Conservation (phyloP, 1,140 invertebrate species). For the Rhopalosiphum maidis region DNA sequence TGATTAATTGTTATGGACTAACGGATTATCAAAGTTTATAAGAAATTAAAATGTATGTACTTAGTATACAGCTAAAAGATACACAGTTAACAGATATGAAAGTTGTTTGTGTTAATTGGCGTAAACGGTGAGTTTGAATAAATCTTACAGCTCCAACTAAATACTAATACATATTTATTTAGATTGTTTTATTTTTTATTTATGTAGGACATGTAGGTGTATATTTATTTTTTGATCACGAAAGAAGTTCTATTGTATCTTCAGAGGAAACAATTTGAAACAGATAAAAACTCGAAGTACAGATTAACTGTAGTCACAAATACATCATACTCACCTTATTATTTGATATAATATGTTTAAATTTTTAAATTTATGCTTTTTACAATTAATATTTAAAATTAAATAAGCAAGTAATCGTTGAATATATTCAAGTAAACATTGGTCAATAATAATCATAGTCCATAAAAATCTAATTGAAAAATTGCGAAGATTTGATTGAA, state of each 20-base stretch:
- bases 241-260: not conserved
- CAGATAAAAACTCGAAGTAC: too few relatives aligned
- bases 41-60: too few relatives aligned
- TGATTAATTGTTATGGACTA: too few relatives aligned
- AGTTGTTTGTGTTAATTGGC: not conserved
- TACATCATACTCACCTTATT: not conserved
- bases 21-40: too few relatives aligned
- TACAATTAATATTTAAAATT: not conserved
- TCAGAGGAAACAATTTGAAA: not conserved
- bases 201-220: not conserved
- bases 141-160: too few relatives aligned
- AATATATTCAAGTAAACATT: not conserved
- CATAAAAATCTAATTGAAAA: not conserved
- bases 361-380: not conserved
- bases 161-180: too few relatives aligned
- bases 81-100: not conserved
- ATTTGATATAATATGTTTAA: not conserved
- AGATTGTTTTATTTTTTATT: not conserved
- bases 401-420: not conserved
- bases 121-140: not conserved
- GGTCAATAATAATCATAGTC: not conserved
- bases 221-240: not conserved
- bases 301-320: too few relatives aligned
- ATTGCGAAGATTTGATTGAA: not conserved
- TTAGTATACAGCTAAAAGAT: too few relatives aligned